Evolutionary conservation across 1,140 invertebrate species (phyloP), one percentile per base, ranked within the genome.

Genomic region (Drosophila ficusphila): DNA sequence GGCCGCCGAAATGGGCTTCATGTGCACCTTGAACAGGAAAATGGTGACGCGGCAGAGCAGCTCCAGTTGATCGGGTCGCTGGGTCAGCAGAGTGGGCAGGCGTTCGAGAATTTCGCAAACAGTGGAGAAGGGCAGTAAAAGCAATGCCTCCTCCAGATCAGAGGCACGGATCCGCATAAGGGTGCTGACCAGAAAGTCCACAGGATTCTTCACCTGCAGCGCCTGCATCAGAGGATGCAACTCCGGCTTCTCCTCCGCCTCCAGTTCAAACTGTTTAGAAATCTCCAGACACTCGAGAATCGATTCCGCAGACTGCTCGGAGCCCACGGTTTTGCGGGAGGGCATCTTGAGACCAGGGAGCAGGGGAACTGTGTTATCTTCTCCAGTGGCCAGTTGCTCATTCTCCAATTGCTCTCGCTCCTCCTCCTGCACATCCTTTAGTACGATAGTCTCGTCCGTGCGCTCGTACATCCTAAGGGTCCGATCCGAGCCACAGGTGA

Each of bases 341-440:
- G 98, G 96, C 75, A 99, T 92, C 33, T 94, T 95, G 19, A 97
- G 93, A 69, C 96, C 95, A 9, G 95, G 94, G 29, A 95, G 92
- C 31, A 95, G 93, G 14, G 95, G 94, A 29, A 96, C 94, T 14
- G 93, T 90, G 12, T 94, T 92, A 74, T 94, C 94, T 76, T 96
- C 95, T 0, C 94, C 95, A 2, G 95, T 96, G 9, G 94, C 94
- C 39, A 96, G 91, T 42, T 93, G 93, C 75, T 95, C 94, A 76
- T 96, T 94, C 78, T 96, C 94, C 74, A 94, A 91, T 61, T 94
- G 93, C 88, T 96, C 95, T 31, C 96, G 93, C 89, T 96, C 96
- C 68, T 95, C 93, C 92, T 99, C 98, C 76, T 95, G 94, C 73
- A 98, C 94, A 91, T 99, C 99, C 88, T 98, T 95, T 5, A 99